Evolutionary conservation across 2,797 vertebrate genomes (phyloP).

Genomic region (Rhinichthys osculus): DNA sequence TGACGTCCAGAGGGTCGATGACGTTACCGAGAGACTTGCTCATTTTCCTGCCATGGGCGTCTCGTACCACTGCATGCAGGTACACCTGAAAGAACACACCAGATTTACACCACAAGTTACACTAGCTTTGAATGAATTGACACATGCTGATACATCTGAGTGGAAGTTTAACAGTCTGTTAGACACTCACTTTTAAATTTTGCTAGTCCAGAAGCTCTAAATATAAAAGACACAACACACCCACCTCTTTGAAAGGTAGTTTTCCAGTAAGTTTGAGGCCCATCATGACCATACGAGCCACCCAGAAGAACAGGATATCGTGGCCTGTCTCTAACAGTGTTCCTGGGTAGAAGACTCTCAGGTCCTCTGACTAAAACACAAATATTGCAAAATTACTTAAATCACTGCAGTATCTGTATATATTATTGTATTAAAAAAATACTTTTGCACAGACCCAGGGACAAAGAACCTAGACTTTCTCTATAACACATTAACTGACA

Average conservation of each 20-base stretch:
- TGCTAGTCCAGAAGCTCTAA: background rate
- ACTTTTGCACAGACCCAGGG: background rate
- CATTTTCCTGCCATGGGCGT: conserved; percentile 93
- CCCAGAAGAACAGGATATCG: conserved; percentile 97
- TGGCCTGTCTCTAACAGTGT: conserved; percentile 91
- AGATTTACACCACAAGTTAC: background rate
- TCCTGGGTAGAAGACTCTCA: conserved; percentile 90
- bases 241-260: conserved; percentile 90
- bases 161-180: background rate
- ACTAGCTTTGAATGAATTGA: background rate
- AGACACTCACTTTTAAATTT: background rate
- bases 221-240: background rate
- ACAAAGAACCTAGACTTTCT: background rate
- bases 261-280: conserved; percentile 89
- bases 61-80: conserved; percentile 90
- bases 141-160: background rate
- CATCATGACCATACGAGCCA: conserved; percentile 95
- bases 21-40: conserved; percentile 95
- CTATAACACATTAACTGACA: background rate
- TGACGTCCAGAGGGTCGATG: conserved; percentile 92
- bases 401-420: background rate
- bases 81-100: conserved; percentile 81
- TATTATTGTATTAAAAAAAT: background rate
- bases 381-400: background rate
- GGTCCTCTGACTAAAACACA: conserved; percentile 80